Conservation (phyloP, 2,888 invertebrate genomes). For the Gandaritis pyraliata region DNA sequence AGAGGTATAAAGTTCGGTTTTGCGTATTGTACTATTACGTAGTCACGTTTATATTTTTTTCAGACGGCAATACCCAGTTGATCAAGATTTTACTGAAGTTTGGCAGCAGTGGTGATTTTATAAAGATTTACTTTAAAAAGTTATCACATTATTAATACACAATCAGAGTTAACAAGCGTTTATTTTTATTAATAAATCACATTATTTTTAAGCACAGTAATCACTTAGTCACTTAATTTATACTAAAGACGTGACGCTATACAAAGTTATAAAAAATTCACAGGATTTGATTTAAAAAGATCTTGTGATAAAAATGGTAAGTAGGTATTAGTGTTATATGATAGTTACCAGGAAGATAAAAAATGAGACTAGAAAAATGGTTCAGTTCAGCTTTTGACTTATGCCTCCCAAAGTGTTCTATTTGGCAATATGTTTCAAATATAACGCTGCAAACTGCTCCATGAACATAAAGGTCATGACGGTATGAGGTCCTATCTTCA, state of each 20-base stretch:
- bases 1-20: too few relatives aligned
- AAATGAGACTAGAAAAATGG: too few relatives aligned
- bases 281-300: too few relatives aligned
- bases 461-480: constrained; percentile 97
- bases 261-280: too few relatives aligned
- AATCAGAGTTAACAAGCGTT: constrained; percentile 16
- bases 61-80: constrained; percentile 70
- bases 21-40: too few relatives aligned
- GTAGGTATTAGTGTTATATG: too few relatives aligned
- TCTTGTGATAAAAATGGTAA: too few relatives aligned
- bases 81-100: constrained; percentile 75
- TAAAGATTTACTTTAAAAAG: background rate
- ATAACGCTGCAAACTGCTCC: constrained; percentile 85
- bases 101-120: constrained; percentile 71
- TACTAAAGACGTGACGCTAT: too few relatives aligned
- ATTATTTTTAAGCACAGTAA: background rate
- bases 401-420: too few relatives aligned
- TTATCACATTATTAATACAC: constrained; percentile 13
- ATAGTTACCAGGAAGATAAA: too few relatives aligned
- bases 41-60: constrained; percentile 23
- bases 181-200: constrained; percentile 9
- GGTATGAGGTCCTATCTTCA: constrained; percentile 97
- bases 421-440: too few relatives aligned
- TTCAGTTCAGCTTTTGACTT: too few relatives aligned
- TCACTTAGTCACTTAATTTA: constrained; percentile 4